Evolutionary conservation across 2,113 vertebrate species (phyloP), one percentile per base, ranked within the genome.

Genomic region (Pheucticus melanocephalus): DNA sequence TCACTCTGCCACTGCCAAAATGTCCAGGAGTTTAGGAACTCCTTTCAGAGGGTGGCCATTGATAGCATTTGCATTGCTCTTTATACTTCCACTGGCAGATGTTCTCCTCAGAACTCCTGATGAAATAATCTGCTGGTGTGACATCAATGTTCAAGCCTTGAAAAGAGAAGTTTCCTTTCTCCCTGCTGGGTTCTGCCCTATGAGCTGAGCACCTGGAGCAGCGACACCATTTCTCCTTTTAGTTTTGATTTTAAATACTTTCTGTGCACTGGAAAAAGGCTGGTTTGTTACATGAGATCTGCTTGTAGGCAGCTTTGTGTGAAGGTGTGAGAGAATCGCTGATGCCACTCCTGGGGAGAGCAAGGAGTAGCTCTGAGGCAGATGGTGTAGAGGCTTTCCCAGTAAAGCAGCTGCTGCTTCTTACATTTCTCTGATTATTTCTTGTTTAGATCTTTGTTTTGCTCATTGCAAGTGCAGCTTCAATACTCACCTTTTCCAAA

Each of bases 11-110:
- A 6, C 60, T 80, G 25, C n/a, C 45, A 45, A 80, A 37, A 28
- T 37, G 18, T 21, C 33, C 21, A 63, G 22, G 12, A 53, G 1
- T 48, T 69, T 12, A 16, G 0, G 1, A 27, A 4, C 47, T 31
- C 48, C 25, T 11, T 71, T 75, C 19, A 44, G 61, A 59, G 73
- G 23, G 50, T 77, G 63, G 33, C 12, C 19, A 13, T 12, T 45
- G 72, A 9, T 19, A 70, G 30, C 12, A 33, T 39, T 75, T 70
- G 15, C 20, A 15, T 37, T 48, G 51, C 33, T 83, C 71, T 82
- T 54, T 7, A 2, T 56, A 20, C 35, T 57, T 82, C 65, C 40
- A 57, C 14, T 78, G 76, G 37, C 14, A 82, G 48, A 51, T 60
- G 10, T 64, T 7, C 42, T 30, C 30, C 16, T 93, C 42, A 51